Evolutionary conservation across 2,113 vertebrate genomes (phyloP).

Genomic region (Perognathus longimembris): DNA sequence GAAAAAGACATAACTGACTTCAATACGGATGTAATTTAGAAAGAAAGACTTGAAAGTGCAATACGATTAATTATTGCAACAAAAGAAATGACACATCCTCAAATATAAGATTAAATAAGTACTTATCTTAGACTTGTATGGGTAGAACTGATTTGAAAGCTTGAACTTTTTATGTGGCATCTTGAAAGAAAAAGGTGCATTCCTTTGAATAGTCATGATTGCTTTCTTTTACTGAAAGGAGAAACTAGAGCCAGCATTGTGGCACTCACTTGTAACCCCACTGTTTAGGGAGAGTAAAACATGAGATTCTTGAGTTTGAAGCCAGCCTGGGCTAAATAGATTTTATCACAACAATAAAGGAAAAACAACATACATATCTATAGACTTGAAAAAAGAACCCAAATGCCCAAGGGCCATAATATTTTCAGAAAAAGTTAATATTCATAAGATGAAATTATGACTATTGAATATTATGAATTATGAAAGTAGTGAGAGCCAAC

Average conservation of each 20-base stretch:
- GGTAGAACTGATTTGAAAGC: neutral
- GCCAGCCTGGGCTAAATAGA: too few species aligned
- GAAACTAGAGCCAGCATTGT: too few species aligned
- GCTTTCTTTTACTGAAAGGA: slow-evolving; percentile 55
- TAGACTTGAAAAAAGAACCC: slow-evolving; percentile 48
- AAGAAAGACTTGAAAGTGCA: slow-evolving; percentile 26
- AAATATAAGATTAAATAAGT: neutral
- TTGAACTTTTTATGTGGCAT: neutral
- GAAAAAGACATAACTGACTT: neutral
- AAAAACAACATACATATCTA: slow-evolving; percentile 28
- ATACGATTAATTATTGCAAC: neutral
- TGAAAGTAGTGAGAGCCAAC: slow-evolving; percentile 14
- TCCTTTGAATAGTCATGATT: slow-evolving; percentile 40
- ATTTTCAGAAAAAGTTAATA: slow-evolving; percentile 68
- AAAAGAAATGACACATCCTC: neutral
- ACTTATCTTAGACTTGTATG: neutral
- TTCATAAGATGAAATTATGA: slow-evolving; percentile 16
- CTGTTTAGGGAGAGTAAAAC: too few species aligned
- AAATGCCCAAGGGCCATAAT: slow-evolving; percentile 33
- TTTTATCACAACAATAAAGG: neutral
- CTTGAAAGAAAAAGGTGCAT: neutral
- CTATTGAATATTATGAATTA: too few species aligned
- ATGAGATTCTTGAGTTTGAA: too few species aligned
- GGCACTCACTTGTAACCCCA: too few species aligned
- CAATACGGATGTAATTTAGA: neutral